Evolutionary conservation across 2,797 vertebrate genomes (phyloP).

Genomic region (Halcyon badia): DNA sequence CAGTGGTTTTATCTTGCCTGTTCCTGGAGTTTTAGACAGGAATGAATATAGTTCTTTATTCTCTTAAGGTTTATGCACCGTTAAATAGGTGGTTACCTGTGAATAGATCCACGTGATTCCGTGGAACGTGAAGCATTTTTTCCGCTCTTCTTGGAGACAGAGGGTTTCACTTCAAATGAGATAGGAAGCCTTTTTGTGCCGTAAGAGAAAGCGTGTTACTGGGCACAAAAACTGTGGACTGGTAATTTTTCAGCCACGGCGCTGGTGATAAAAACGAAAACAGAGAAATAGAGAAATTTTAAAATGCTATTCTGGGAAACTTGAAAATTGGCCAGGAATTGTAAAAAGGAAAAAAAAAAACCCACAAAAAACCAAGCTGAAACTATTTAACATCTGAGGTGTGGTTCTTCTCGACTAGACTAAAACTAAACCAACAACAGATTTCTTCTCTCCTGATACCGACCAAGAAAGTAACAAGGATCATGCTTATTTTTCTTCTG

Average conservation of each 20-base stretch:
- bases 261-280: neutral
- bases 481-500: neutral
- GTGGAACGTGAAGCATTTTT: neutral
- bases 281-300: constrained; percentile 1
- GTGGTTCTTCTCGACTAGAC: neutral
- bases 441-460: neutral
- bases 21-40: neutral
- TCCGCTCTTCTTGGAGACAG: neutral
- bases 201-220: neutral
- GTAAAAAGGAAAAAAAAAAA: neutral
- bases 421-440: neutral
- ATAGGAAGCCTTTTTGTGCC: neutral
- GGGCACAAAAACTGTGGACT: neutral
- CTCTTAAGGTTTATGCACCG: neutral
- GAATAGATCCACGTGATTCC: neutral
- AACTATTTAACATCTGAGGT: neutral
- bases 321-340: neutral
- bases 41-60: neutral
- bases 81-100: neutral
- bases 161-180: neutral
- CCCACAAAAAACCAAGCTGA: neutral
- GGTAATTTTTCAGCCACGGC: neutral
- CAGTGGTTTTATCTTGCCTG: neutral
- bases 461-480: neutral
- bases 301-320: neutral